Evolutionary conservation across 1,140 invertebrate genomes (phyloP), one percentile per base, ranked within the genome.

Genomic region (Mya arenaria): DNA sequence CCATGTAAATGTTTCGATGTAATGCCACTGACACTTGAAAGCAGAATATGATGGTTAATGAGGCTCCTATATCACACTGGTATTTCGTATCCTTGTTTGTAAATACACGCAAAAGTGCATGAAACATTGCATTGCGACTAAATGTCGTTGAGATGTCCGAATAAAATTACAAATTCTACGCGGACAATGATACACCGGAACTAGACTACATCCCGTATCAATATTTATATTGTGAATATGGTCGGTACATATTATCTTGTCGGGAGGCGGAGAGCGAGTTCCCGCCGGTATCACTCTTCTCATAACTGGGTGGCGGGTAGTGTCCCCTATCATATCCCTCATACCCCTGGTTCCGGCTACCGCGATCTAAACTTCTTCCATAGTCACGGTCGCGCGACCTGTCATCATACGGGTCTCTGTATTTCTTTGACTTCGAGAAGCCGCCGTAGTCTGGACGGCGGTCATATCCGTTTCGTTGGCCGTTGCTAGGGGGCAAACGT

Each of bases 341-440:
- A 55, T 58, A 41, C 48, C 34, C 17, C 60, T 28, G 71, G 25
- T 52, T 34, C 17, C 25, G 19, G 44, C 17, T 19, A 32, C 23
- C 23, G 52, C 41, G 56, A 6, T 32, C 55, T 52, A 68, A 23
- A n/a, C 48, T 66, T 52, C 39, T 1, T 68, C 62, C 8, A 60
- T 36, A 48, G 32, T 25, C n/a, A 10, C 6, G 28, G 19, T n/a
- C 17, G 30, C 10, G 39, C 52, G 32, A 52, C 25, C 28, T 23
- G 17, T 44, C 37, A 13, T 75, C 37, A 3, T 41, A 56, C 23
- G 58, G 28, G 37, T 75, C 73, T n/a, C 73, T 37, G 73, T 75
- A 75, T 39, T 75, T 75, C 58, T 75, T 75, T 25, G 73, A 75
- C n/a, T 58, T 62, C 8, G 73, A 63, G 58, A 75, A 75, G 34